Percentiles rank a stretch among this genome's conserved stretches.
Conservation (phyloP, 2,888 invertebrate species). For the Dascillus cervinus region DNA sequence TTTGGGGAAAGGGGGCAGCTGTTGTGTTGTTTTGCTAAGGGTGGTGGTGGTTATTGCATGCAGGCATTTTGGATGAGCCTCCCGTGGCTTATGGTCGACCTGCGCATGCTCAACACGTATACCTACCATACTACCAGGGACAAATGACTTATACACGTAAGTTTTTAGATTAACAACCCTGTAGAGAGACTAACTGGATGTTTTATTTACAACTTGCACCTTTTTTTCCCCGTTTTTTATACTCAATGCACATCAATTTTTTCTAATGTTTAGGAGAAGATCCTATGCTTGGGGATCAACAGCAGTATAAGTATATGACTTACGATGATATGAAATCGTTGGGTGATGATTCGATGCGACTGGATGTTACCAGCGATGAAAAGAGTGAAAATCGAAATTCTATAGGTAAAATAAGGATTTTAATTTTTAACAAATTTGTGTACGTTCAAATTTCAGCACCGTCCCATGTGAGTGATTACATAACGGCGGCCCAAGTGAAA, state of each 20-base stretch:
- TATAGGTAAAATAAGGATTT: too few relatives aligned
- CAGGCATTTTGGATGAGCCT: slow-evolving; percentile 42
- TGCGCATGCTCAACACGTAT: slow-evolving; percentile 71
- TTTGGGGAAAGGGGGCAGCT: slow-evolving; percentile 2
- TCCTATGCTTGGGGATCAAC: slow-evolving; percentile 60
- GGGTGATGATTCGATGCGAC: slow-evolving; percentile 59
- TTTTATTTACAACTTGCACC: too few relatives aligned
- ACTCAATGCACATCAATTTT: background rate
- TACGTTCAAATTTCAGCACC: slow-evolving; percentile 27
- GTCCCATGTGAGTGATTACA: slow-evolving; percentile 39
- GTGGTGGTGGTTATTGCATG: slow-evolving; percentile 36
- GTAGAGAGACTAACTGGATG: too few relatives aligned
- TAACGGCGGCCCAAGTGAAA: slow-evolving; percentile 35
- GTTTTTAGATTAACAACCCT: slow-evolving; percentile 38
- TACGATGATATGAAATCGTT: slow-evolving; percentile 73
- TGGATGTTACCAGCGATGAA: slow-evolving; percentile 42
- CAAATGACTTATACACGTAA: slow-evolving; percentile 74
- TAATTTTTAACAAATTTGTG: too few relatives aligned
- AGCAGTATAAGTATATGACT: slow-evolving; percentile 71
- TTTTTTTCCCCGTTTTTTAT: too few relatives aligned
- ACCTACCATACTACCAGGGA: slow-evolving; percentile 78
- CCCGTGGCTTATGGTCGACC: slow-evolving; percentile 55
- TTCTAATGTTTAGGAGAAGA: slow-evolving; percentile 52
- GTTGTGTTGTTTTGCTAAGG: slow-evolving; percentile 26
- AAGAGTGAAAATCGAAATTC: slow-evolving; percentile 41